These are phyloP conservation scores for Medauroidea extradentata DNA, from an alignment of 1,140 invertebrate species.

Conservation along the genomic window DNA sequence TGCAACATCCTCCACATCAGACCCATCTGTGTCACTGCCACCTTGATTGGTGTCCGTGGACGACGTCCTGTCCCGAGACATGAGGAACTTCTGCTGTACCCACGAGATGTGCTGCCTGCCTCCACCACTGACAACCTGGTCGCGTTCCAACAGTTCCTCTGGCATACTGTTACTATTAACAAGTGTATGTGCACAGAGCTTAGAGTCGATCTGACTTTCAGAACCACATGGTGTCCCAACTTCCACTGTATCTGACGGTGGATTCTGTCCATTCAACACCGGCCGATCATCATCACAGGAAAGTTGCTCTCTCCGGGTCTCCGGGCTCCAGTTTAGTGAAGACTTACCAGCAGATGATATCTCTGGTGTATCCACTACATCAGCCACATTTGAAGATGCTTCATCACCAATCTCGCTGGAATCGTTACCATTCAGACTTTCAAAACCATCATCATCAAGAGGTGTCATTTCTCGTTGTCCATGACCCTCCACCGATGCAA, in stretches of 20 bases:
- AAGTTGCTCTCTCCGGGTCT: too few species aligned
- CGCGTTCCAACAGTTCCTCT: too few species aligned
- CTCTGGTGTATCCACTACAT: background rate
- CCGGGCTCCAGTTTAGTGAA: constrained; percentile 35
- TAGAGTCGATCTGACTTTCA: too few species aligned
- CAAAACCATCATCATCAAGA: constrained; percentile 76
- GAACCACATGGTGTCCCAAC: too few species aligned
- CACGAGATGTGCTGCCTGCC: constrained; percentile 5
- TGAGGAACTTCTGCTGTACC: constrained; percentile 19
- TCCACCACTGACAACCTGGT: constrained; percentile 2
- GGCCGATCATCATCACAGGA: too few species aligned
- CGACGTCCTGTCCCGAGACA: background rate
- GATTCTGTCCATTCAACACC: too few species aligned
- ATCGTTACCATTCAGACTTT: constrained; percentile 77
- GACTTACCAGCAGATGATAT: background rate
- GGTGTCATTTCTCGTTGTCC: constrained; percentile 23
- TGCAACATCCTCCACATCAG: constrained; percentile 2
- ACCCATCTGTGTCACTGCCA: constrained; percentile 24
- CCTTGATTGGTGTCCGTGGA: constrained; percentile 22
- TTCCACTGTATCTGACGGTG: background rate
- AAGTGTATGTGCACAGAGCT: too few species aligned
- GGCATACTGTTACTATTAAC: too few species aligned
- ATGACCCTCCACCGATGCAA: too few species aligned
- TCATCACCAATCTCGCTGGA: constrained; percentile 62
- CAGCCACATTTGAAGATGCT: constrained; percentile 10